phyloP scores from a whole-genome alignment of 2,113 vertebrate genomes.

The Meles meles region DNA sequence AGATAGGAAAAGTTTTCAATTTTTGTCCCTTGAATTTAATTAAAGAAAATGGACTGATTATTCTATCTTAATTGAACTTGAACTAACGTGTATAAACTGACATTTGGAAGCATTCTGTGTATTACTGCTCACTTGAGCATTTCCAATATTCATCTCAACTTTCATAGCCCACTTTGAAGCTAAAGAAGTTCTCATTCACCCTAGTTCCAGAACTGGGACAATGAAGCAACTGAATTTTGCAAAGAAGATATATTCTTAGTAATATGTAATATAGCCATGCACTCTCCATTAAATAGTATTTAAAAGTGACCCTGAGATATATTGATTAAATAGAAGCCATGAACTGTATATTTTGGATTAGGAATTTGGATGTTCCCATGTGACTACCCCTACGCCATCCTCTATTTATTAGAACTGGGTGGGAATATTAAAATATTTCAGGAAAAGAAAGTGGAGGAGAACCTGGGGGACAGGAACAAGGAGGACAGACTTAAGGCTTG shows the following conservation, averaged over 20 bases:
- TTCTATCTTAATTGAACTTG: background rate
- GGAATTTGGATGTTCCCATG: background rate
- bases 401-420: background rate
- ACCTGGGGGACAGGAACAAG: background rate
- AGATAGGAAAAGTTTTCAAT: background rate
- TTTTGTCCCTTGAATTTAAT: background rate
- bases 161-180: background rate
- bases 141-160: background rate
- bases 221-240: background rate
- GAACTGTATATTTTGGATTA: background rate
- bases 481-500: background rate
- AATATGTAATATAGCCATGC: background rate
- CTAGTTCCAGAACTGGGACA: background rate
- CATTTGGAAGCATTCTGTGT: background rate
- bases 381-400: rapidly evolving
- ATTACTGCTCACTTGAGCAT: background rate
- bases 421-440: background rate
- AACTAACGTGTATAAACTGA: background rate
- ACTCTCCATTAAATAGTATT: background rate
- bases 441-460: background rate
- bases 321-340: background rate
- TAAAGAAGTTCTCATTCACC: background rate
- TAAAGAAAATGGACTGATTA: background rate
- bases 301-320: background rate
- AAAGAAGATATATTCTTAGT: background rate